phyloP scores from a whole-genome alignment of 2,888 invertebrate species.

The Calliscelio sp. region DNA sequence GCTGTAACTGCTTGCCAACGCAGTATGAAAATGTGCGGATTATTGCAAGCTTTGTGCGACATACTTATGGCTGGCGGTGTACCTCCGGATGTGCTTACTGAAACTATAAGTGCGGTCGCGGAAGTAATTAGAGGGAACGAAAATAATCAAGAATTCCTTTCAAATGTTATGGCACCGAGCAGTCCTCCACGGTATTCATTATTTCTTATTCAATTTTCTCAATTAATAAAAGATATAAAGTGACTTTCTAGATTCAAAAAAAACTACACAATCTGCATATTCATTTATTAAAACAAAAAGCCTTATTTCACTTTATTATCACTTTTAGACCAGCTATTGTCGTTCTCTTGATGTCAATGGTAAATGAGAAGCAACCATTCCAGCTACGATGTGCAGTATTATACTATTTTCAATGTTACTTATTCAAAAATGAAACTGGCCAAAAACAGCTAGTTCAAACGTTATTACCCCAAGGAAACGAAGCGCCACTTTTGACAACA shows the following conservation, averaged over 20 bases:
- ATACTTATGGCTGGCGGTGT: conserved; percentile 98
- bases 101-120: conserved; percentile 97
- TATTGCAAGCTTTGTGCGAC: conserved; percentile 93
- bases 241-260: too few relatives aligned
- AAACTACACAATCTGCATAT: too few relatives aligned
- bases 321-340: conserved; percentile 93
- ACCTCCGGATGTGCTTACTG: conserved; percentile 97
- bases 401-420: conserved; percentile 98
- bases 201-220: background rate
- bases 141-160: conserved; percentile 96
- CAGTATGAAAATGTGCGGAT: conserved; percentile 93
- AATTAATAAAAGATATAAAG: background rate
- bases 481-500: conserved; percentile 90
- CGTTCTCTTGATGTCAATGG: conserved; percentile 98
- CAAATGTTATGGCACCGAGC: conserved; percentile 96
- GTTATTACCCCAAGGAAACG: conserved; percentile 94
- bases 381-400: conserved; percentile 96
- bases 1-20: conserved; percentile 91
- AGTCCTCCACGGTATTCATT: conserved; percentile 91
- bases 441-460: conserved; percentile 96
- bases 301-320: too few relatives aligned
- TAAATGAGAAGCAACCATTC: conserved; percentile 98
- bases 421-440: conserved; percentile 96
- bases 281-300: background rate
- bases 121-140: conserved; percentile 97